A percentile compares a stretch with the other conserved stretches of the same genome.
These are phyloP conservation scores for Bombycilla garrulus DNA, from an alignment of 2,113 vertebrate genomes.

Conservation along the genomic window DNA sequence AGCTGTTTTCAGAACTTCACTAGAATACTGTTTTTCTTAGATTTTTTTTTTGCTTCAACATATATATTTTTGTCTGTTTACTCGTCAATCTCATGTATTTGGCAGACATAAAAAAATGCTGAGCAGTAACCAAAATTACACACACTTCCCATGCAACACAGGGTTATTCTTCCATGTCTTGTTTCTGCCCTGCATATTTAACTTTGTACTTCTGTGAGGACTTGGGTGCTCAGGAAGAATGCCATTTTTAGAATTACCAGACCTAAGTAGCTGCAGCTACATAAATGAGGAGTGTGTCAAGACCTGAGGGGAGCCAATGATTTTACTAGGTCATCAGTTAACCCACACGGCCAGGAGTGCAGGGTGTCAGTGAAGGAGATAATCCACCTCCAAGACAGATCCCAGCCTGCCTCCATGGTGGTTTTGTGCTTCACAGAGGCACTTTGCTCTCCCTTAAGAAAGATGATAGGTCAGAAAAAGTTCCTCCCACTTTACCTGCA, in stretches of 20 bases:
- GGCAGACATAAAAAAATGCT: background rate
- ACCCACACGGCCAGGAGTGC: background rate
- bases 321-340: background rate
- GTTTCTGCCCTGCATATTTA: background rate
- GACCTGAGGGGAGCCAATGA: background rate
- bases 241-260: background rate
- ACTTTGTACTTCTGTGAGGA: background rate
- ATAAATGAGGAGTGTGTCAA: background rate
- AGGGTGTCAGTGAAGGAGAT: background rate
- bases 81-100: background rate
- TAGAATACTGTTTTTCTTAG: background rate
- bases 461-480: background rate
- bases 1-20: background rate
- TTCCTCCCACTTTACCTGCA: background rate
- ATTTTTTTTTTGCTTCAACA: constrained; percentile 1
- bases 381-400: background rate
- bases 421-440: background rate
- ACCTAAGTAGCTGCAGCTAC: background rate
- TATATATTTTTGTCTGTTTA: constrained; percentile 14
- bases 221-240: background rate
- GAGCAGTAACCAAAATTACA: background rate
- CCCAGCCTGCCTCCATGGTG: background rate
- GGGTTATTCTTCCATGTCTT: background rate
- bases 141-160: background rate
- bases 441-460: background rate